phyloP scores from a whole-genome alignment of 2,888 invertebrate species.

The Polymixis lichenea region DNA sequence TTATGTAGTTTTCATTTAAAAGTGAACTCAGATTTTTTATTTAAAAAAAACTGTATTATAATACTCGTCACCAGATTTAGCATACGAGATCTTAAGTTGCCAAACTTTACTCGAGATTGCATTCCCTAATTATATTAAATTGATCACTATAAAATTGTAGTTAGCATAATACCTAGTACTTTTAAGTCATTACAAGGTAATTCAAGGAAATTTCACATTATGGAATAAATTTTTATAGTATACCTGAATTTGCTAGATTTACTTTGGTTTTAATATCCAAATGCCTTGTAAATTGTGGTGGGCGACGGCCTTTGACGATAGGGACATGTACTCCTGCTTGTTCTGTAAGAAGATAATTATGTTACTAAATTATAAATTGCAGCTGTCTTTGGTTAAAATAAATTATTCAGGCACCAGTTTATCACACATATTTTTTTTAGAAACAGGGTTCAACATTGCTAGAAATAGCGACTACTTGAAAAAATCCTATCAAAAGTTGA shows the following conservation, averaged over 20 bases:
- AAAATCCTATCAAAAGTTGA: not conserved
- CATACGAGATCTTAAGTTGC: too few species aligned
- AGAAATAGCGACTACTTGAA: not conserved
- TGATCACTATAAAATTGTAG: too few species aligned
- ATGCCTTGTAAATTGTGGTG: conserved; percentile 33
- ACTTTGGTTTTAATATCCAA: conserved; percentile 61
- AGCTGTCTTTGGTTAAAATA: not conserved
- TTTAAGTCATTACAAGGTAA: not conserved
- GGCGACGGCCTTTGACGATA: conserved; percentile 32
- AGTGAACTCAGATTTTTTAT: not conserved
- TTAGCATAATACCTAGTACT: not conserved
- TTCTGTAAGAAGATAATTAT: conserved; percentile 26
- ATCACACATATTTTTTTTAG: not conserved
- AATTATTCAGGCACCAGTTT: not conserved
- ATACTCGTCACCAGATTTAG: too few species aligned
- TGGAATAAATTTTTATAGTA: not conserved
- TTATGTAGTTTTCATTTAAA: not conserved
- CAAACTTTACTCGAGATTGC: too few species aligned
- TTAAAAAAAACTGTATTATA: too few species aligned
- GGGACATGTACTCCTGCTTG: conserved; percentile 32
- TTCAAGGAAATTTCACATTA: not conserved
- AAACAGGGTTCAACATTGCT: not conserved
- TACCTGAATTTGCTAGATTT: conserved; percentile 77
- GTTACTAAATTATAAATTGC: not conserved
- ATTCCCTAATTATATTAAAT: too few species aligned